Base-by-base conservation (phyloP, 2,888 invertebrate genomes). In the Megastigmus dorsalis region DNA sequence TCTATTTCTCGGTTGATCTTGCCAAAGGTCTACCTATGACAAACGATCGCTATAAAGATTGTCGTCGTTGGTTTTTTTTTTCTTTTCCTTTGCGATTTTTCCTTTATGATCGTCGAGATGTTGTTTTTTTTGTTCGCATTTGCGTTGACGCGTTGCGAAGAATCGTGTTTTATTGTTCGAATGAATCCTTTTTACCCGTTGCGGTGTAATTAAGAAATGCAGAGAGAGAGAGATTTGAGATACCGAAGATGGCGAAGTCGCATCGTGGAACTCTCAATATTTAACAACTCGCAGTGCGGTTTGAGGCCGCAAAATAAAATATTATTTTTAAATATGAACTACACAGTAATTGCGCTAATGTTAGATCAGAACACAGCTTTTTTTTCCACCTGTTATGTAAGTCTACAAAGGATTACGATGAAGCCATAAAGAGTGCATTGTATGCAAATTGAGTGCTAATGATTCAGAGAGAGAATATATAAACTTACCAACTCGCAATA, bases 341-440 rank as follows among this genome's bases (percentile, higher is more conserved):
- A 36, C 67, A n/a, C n/a, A n/a, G n/a, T 38, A 67, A 54, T 67
- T 18, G 54, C n/a, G n/a, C 45, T 18, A 30, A 72, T 48, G 15
- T 50, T 9, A 26, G 43, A 50, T 48, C 10, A 36, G 41, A 26
- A 26, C 52, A 52, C 20, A 33, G 26, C 18, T 18, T 52, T 63
- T 26, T 18, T 52, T 63, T 67, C 43, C 18, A 28, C n/a, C 38
- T 23, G 57, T 71, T 50, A 57, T 13, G 3, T 15, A 2, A 33
- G 15, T 28, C 9, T 13, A n/a, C n/a, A n/a, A n/a, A n/a, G n/a
- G n/a, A n/a, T 38, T 59, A 66, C 63, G 36, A 45, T 48, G 66
- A 63, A 59, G 45, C 60, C 50, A 38, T 71, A 62, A 71, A 63
- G 18, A 43, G 43, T 3, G 50, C 63, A 75, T 75, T 75, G 71